Conservation (phyloP, 2,113 vertebrate species). For the Scomber japonicus region DNA sequence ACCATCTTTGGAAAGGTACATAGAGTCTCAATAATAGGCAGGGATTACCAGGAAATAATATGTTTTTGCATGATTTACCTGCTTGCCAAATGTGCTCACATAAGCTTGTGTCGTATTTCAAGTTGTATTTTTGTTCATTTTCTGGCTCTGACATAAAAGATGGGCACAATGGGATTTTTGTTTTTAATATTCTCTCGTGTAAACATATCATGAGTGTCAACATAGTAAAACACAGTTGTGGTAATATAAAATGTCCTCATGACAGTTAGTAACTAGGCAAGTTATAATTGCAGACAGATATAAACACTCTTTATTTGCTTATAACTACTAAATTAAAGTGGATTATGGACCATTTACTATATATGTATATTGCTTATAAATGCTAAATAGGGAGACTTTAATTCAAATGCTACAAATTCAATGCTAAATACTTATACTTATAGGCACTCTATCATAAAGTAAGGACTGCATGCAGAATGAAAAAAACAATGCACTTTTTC, state of each 20-base stretch:
- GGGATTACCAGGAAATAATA: constrained; percentile 3
- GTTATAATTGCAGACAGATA: no score
- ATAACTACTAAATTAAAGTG: no score
- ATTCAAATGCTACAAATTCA: neutral
- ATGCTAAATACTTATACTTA: neutral
- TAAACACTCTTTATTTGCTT: no score
- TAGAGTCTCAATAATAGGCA: constrained; percentile 20
- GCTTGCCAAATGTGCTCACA: constrained; percentile 21
- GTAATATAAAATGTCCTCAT: no score
- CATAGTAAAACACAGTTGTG: no score
- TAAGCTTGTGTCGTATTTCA: neutral
- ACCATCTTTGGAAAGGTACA: constrained; percentile 50
- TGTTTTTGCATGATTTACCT: neutral
- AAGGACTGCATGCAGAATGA: neutral
- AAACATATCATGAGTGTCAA: neutral
- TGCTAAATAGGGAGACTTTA: no score
- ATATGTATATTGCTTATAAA: no score
- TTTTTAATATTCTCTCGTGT: neutral
- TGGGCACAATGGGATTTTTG: neutral
- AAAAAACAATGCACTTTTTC: neutral
- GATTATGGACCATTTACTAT: no score
- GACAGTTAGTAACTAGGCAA: no score
- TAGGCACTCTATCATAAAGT: neutral
- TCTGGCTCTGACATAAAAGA: neutral
- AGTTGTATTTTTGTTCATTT: neutral